These are phyloP conservation scores for Patagioenas fasciata DNA, from an alignment of 2,113 vertebrate genomes.

Conservation along the genomic window DNA sequence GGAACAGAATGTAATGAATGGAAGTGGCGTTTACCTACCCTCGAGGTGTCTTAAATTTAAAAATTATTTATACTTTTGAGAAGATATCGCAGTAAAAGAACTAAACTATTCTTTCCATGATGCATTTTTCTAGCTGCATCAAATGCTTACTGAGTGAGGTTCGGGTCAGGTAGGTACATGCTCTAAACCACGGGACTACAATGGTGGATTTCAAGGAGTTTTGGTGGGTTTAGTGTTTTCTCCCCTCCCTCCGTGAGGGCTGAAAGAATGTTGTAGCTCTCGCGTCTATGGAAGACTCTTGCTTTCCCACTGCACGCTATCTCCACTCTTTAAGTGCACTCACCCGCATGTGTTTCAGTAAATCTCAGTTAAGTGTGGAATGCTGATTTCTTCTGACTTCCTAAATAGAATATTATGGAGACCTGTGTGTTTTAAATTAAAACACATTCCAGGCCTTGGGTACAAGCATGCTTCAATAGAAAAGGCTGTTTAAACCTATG, in stretches of 20 bases:
- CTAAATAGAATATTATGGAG: conserved; percentile 66
- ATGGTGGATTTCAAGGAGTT: not conserved
- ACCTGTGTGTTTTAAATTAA: conserved; percentile 70
- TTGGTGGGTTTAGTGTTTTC: not conserved
- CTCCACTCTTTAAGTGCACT: conserved; percentile 3
- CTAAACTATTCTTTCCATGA: not conserved
- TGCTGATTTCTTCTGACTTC: conserved; percentile 65
- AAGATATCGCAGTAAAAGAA: not conserved
- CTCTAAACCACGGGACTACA: not conserved
- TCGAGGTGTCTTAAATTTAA: conserved; percentile 6
- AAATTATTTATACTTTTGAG: conserved; percentile 30
- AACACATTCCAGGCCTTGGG: conserved; percentile 46
- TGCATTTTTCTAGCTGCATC: not conserved
- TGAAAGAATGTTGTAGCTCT: not conserved
- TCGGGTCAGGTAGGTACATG: not conserved
- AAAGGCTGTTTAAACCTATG: conserved; percentile 69
- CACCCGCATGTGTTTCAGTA: not conserved
- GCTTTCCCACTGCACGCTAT: not conserved
- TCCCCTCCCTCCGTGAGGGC: not conserved
- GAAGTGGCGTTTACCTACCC: not conserved
- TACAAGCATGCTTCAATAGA: conserved; percentile 61
- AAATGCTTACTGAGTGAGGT: not conserved
- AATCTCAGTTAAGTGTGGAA: conserved; percentile 59
- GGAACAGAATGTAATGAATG: conserved; percentile 28
- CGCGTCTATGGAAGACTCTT: not conserved